Conservation (phyloP, 2,888 invertebrate genomes). For the Standfussiana lucernea region DNA sequence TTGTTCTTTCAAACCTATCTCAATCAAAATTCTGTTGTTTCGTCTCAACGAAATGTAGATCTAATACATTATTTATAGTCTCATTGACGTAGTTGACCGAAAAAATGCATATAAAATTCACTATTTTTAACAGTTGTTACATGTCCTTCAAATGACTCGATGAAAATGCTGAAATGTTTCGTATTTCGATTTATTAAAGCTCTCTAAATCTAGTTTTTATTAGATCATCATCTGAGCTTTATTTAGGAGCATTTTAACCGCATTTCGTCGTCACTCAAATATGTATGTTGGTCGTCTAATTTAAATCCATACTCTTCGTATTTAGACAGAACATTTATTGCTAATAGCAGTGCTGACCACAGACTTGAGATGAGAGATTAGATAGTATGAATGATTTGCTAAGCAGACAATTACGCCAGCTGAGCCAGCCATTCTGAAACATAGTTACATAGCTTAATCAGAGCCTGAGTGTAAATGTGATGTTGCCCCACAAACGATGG, state of each 20-base stretch:
- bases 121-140: constrained; percentile 21
- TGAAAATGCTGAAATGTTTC: constrained; percentile 26
- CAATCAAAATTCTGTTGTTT: constrained; percentile 4
- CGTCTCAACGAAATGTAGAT: background rate
- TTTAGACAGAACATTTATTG: background rate
- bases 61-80: constrained; percentile 21
- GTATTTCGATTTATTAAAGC: constrained; percentile 15
- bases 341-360: background rate
- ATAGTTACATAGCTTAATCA: background rate
- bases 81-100: constrained; percentile 4
- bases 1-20: constrained; percentile 21
- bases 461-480: too few species aligned
- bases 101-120: constrained; percentile 29
- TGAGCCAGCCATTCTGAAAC: background rate
- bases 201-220: constrained; percentile 1
- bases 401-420: background rate
- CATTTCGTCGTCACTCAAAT: constrained; percentile 4
- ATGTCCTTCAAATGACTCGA: constrained; percentile 34
- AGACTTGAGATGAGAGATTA: background rate
- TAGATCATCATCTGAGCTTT: background rate
- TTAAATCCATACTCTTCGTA: background rate
- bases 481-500: too few species aligned
- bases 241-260: constrained; percentile 10
- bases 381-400: background rate
- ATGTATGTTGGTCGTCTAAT: background rate